Evolutionary conservation across 1,140 invertebrate species (phyloP).

Genomic region (Ladona fulva): DNA sequence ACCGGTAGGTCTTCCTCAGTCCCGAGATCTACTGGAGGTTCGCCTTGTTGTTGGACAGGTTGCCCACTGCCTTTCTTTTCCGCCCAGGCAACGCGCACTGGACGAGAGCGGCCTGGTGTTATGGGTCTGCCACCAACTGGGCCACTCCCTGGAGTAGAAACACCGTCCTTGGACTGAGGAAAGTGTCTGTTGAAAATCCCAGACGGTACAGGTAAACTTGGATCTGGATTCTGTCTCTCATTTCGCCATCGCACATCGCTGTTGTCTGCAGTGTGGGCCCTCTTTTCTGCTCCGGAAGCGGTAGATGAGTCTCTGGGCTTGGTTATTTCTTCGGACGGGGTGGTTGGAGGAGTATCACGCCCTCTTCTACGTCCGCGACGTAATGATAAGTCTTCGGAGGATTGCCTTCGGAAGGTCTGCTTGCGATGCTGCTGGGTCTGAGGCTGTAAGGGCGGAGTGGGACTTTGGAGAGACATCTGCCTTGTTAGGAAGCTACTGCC

Average conservation of each 20-base stretch:
- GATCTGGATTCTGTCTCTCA: not conserved
- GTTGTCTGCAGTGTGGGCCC: not conserved
- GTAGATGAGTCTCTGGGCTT: not conserved
- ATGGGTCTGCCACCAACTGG: not conserved
- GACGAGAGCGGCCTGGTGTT: slow-evolving; percentile 22
- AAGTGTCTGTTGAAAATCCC: not conserved
- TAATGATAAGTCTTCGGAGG: not conserved
- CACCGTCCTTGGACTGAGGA: not conserved
- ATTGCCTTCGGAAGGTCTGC: not conserved
- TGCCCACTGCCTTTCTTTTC: slow-evolving; percentile 11
- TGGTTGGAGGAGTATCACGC: not conserved
- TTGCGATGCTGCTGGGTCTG: not conserved
- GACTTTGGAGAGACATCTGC: not conserved
- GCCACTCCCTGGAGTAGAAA: not conserved
- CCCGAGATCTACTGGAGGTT: not conserved
- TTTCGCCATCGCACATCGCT: not conserved
- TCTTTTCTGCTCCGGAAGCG: not conserved
- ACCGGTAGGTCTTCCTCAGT: not conserved
- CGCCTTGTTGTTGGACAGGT: not conserved
- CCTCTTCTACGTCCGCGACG: not conserved
- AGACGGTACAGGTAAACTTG: not conserved
- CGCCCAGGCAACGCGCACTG: slow-evolving; percentile 30
- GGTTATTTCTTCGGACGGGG: not conserved
- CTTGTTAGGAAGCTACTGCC: not conserved
- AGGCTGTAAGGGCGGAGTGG: not conserved